Evolutionary conservation across 1,140 invertebrate species (phyloP).

Genomic region (Lutraria rhynchaena): DNA sequence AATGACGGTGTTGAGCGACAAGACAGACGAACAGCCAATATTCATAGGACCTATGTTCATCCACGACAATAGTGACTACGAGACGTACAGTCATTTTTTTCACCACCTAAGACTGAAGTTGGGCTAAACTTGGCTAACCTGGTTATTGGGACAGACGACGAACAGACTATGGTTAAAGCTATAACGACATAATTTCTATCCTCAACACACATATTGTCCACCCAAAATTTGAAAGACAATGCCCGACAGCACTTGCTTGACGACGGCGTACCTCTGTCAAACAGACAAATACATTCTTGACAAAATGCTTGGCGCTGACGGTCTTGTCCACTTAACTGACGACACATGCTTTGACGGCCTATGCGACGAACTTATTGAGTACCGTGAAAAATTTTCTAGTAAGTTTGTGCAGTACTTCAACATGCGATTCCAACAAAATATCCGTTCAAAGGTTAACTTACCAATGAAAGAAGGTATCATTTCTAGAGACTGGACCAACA

Average conservation of each 20-base stretch:
- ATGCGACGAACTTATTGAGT: background rate
- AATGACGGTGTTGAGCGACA: background rate
- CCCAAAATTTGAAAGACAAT: no score
- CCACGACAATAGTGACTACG: slow-evolving; percentile 36
- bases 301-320: no score
- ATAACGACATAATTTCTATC: slow-evolving; percentile 4
- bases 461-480: background rate
- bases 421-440: background rate
- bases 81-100: slow-evolving; percentile 25
- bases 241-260: no score
- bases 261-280: no score
- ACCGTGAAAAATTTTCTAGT: background rate
- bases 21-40: background rate
- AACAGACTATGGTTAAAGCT: background rate
- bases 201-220: no score
- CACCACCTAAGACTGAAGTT: background rate
- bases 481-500: background rate
- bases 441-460: background rate
- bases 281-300: no score
- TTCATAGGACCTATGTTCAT: slow-evolving; percentile 28
- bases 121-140: background rate
- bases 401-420: background rate
- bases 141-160: slow-evolving; percentile 6
- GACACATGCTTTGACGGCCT: no score
- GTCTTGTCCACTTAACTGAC: no score